phyloP scores from a whole-genome alignment of 2,797 vertebrate species.

The Chromis chromis region DNA sequence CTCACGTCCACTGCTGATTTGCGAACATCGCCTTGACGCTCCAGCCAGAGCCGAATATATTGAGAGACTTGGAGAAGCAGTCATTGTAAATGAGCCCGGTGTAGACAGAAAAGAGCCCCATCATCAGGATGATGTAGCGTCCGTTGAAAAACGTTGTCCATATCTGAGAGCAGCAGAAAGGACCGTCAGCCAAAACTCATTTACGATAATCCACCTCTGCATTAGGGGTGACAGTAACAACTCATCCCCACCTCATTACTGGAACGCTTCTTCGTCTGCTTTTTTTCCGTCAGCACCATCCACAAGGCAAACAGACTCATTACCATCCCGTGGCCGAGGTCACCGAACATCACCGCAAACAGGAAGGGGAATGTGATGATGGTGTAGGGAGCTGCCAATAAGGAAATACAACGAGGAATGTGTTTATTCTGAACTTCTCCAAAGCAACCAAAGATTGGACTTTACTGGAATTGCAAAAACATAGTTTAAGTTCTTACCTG shows the following conservation, averaged over 20 bases:
- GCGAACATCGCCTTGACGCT: constrained; percentile 92
- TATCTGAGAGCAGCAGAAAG: constrained; percentile 71
- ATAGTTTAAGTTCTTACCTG: constrained; percentile 84
- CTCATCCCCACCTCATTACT: constrained; percentile 88
- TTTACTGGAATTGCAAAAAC: background rate
- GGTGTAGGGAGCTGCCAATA: constrained; percentile 90
- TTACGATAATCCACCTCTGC: background rate
- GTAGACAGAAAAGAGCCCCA: constrained; percentile 96
- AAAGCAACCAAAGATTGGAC: background rate
- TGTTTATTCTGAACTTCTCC: background rate
- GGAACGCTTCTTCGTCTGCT: constrained; percentile 84
- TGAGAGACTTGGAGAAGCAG: constrained; percentile 96
- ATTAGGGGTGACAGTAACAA: constrained; percentile 6
- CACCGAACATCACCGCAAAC: constrained; percentile 98
- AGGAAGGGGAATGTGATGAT: constrained; percentile 97
- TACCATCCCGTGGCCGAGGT: constrained; percentile 92
- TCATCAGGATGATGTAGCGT: constrained; percentile 94
- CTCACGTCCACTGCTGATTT: constrained; percentile 90
- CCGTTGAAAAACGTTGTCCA: constrained; percentile 90
- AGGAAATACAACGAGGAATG: background rate
- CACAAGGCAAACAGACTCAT: constrained; percentile 92
- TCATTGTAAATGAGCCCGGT: constrained; percentile 98
- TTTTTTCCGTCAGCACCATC: constrained; percentile 92
- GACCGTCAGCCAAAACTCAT: constrained; percentile 12
- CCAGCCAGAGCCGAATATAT: constrained; percentile 95